phyloP scores from a whole-genome alignment of 2,888 invertebrate species.

The Pterostichus madidus region DNA sequence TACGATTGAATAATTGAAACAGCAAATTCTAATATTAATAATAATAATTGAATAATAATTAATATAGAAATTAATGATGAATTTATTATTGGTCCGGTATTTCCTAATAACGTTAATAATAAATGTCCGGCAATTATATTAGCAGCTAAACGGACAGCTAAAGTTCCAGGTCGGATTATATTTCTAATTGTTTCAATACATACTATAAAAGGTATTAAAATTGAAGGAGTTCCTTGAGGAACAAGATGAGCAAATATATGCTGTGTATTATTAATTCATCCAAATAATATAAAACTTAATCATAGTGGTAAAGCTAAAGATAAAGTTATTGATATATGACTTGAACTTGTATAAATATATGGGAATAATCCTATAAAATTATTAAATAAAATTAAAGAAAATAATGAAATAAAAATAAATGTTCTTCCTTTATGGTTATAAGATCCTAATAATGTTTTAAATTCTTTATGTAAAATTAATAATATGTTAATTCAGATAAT shows the following conservation, averaged over 20 bases:
- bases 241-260: conserved; percentile 85
- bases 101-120: conserved; percentile 82
- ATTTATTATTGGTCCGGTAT: conserved; percentile 73
- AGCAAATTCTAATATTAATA: conserved; percentile 81
- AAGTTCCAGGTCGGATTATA: conserved; percentile 84
- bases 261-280: conserved; percentile 82
- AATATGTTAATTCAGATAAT: conserved; percentile 78
- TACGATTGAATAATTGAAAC: conserved; percentile 84
- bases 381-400: conserved; percentile 83
- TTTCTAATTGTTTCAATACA: conserved; percentile 88
- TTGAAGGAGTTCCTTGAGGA: conserved; percentile 82
- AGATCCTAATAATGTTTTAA: conserved; percentile 79
- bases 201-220: conserved; percentile 86
- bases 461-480: conserved; percentile 79
- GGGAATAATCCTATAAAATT: conserved; percentile 85
- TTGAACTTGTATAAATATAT: conserved; percentile 85
- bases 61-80: conserved; percentile 72
- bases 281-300: conserved; percentile 83
- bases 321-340: conserved; percentile 82
- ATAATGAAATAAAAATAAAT: conserved; percentile 81
- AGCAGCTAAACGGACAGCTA: conserved; percentile 86
- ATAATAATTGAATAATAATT: conserved; percentile 78
- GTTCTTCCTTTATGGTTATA: conserved; percentile 78
- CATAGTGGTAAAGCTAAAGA: conserved; percentile 82
- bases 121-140: conserved; percentile 89